A percentile compares a stretch with the other conserved stretches of the same genome.
phyloP scores from a whole-genome alignment of 2,113 vertebrate species.

The Synodontis membranacea region DNA sequence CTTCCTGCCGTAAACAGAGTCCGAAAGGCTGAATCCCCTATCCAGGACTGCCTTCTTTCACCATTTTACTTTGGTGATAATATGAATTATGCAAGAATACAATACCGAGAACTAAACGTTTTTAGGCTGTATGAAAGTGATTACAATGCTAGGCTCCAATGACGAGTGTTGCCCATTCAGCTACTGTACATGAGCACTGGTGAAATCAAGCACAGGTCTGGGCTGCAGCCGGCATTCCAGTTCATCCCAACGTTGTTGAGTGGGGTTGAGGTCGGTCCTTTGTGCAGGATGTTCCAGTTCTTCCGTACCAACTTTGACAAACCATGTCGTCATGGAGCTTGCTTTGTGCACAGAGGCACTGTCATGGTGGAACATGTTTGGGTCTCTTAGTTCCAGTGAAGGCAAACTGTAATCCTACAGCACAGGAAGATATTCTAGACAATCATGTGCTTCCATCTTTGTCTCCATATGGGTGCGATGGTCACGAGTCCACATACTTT shows the following conservation, averaged over 20 bases:
- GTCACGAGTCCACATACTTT: background rate
- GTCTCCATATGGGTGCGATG: background rate
- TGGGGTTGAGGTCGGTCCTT: background rate
- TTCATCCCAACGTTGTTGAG: background rate
- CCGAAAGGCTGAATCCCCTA: background rate
- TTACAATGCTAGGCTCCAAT: too few species aligned
- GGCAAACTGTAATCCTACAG: background rate
- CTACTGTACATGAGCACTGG: background rate
- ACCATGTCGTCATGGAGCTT: background rate
- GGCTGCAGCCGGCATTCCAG: background rate
- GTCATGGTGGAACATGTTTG: background rate
- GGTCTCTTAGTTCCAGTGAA: background rate
- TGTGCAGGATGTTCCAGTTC: background rate
- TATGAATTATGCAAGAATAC: background rate
- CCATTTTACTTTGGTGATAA: background rate
- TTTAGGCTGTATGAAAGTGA: too few species aligned
- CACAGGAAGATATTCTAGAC: background rate
- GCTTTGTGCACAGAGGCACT: background rate
- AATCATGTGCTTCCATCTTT: background rate
- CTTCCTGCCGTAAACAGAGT: background rate
- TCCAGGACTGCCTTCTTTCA: background rate
- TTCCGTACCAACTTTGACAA: background rate
- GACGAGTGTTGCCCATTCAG: too few species aligned
- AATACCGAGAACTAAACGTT: background rate
- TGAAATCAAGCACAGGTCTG: background rate